Percentiles rank a stretch among this genome's conserved stretches.
These are phyloP conservation scores for Palloptera scutellata DNA, from an alignment of 2,888 invertebrate genomes.

Conservation along the genomic window DNA sequence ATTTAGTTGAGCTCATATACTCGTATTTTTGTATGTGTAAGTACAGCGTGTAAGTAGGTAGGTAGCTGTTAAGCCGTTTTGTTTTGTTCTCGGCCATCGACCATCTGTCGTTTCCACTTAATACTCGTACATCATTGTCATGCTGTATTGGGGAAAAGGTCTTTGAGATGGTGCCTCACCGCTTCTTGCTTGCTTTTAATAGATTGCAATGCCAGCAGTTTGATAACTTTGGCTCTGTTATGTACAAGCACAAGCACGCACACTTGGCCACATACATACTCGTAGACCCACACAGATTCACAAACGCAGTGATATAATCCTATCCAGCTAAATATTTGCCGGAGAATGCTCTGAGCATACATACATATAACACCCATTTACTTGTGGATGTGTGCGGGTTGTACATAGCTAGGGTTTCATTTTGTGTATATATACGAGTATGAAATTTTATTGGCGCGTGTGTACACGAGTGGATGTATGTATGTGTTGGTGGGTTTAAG, in stretches of 20 bases:
- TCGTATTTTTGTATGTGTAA: too few species aligned
- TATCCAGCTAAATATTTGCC: background rate
- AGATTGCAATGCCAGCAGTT: background rate
- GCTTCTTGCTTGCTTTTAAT: background rate
- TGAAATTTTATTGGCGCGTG: background rate
- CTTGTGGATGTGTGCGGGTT: background rate
- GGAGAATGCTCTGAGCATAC: background rate
- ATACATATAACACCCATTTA: background rate
- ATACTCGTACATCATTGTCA: background rate
- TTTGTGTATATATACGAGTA: background rate
- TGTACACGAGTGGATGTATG: background rate
- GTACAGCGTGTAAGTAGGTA: too few species aligned
- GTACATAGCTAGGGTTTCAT: background rate
- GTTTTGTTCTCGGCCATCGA: too few species aligned
- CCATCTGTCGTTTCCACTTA: background rate
- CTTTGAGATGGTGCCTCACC: conserved; percentile 5
- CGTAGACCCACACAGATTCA: background rate
- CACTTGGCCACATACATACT: background rate
- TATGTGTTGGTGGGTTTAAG: conserved; percentile 14
- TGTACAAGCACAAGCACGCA: background rate
- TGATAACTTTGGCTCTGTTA: conserved; percentile 16
- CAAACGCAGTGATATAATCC: background rate
- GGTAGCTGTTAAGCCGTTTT: too few species aligned
- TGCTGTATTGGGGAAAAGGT: conserved; percentile 3
- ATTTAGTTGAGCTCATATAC: too few species aligned